Base-by-base conservation (phyloP, 2,113 vertebrate species). In the Cathartes aura region DNA sequence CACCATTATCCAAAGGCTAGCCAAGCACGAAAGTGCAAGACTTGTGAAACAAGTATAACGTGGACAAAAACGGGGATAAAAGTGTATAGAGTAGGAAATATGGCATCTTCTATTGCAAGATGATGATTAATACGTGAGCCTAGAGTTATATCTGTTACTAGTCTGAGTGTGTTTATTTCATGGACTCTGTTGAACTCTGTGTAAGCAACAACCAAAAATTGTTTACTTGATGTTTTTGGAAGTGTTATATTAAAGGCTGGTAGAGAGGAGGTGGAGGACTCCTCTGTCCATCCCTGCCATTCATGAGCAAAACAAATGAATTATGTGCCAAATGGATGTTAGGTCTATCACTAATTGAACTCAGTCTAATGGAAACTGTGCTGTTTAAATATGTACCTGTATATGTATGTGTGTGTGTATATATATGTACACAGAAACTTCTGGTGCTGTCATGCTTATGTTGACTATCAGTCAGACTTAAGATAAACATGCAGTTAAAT, bases 81-180 rank as follows among this genome's bases (percentile, higher is more conserved):
- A 53, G 11, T 36, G 4, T 48, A 21, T 52, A 27, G 27, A 76
- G 58, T 47, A 89, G 53, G 48, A 89, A 82, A 52, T 79, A 36
- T 0, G 2, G 5, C 42, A 82, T 5, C n/a, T 58, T 55, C 14
- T 42, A 0, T 48, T 87, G 56, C 24, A 5, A 15, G 27, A 26
- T 72, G 32, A 11, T 59, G 34, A 27, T 63, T 80, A 40, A n/a
- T 73, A 16, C 13, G 2, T 53, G 27, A 73, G 11, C 23, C 36
- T 47, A 4, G 42, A 45, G 20, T 72, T 86, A 5, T 6, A 30
- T 22, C 27, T 72, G 0, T 45, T 45, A 23, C 24, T 76, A 42
- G 27, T 38, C 36, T 62, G 11, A 48, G 17, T 16, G 5, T 43
- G 5, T 47, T 0, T 68, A 38, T 63, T 87, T 82, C 42, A 22